These are phyloP conservation scores for Rhyacophila evoluta DNA, from an alignment of 2,888 invertebrate genomes.

Conservation along the genomic window DNA sequence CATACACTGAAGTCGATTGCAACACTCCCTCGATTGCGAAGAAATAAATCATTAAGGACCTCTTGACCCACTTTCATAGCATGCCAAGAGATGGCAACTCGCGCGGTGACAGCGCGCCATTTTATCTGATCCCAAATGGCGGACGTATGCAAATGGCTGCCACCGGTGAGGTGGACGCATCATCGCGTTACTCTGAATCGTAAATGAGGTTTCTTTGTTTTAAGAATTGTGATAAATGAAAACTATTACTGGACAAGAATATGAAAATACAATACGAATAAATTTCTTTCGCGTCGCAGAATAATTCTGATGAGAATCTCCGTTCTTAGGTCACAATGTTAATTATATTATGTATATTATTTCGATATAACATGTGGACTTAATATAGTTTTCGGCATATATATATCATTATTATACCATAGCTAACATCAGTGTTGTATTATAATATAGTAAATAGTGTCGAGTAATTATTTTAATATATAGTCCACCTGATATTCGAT, in stretches of 20 bases:
- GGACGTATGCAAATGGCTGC: constrained; percentile 17
- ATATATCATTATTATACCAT: too few relatives aligned
- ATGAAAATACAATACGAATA: background rate
- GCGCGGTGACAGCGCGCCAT: constrained; percentile 7
- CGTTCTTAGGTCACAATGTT: too few relatives aligned
- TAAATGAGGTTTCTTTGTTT: background rate
- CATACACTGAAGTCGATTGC: background rate
- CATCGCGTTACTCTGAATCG: background rate
- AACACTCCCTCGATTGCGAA: constrained; percentile 10
- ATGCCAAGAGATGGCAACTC: constrained; percentile 26
- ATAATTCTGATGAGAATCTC: too few relatives aligned
- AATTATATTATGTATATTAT: too few relatives aligned
- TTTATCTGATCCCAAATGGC: constrained; percentile 10
- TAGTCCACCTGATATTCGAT: too few relatives aligned
- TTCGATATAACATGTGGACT: too few relatives aligned
- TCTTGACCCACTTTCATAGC: constrained; percentile 19
- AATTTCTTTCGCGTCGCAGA: too few relatives aligned
- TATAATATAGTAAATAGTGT: too few relatives aligned
- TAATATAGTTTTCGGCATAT: too few relatives aligned
- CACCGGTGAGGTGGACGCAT: background rate
- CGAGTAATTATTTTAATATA: too few relatives aligned
- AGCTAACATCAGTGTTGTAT: too few relatives aligned
- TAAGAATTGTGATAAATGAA: background rate
- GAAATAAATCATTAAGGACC: constrained; percentile 21
- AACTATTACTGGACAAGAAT: background rate